These are phyloP conservation scores for Tauraco erythrolophus DNA, from an alignment of 2,113 vertebrate genomes.

Conservation along the genomic window DNA sequence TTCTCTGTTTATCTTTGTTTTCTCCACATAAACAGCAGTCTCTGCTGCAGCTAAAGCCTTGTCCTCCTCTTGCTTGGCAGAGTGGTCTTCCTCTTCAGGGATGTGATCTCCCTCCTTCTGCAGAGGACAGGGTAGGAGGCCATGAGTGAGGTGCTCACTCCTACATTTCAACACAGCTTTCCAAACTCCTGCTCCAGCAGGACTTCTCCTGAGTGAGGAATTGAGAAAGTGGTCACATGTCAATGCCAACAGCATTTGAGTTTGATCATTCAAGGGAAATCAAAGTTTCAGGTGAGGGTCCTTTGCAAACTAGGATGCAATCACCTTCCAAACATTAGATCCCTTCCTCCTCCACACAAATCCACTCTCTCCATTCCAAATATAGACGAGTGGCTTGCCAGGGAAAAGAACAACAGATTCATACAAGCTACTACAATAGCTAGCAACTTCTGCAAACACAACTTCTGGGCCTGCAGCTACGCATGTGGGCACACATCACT, in stretches of 20 bases:
- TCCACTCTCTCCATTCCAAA: not conserved
- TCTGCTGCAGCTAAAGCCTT: not conserved
- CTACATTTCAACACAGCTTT: not conserved
- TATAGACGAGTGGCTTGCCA: not conserved
- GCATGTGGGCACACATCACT: not conserved
- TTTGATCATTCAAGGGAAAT: not conserved
- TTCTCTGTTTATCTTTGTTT: not conserved
- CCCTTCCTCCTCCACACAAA: not conserved
- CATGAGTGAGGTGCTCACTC: not conserved
- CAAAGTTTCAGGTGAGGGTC: not conserved
- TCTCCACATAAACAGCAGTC: not conserved
- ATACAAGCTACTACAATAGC: not conserved
- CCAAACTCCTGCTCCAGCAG: not conserved
- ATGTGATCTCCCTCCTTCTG: not conserved
- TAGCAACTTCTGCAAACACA: not conserved
- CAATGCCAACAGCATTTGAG: not conserved
- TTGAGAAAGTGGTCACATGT: not conserved
- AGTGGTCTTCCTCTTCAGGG: not conserved
- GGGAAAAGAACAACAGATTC: not conserved
- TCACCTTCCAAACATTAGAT: not conserved
- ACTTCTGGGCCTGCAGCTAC: not conserved
- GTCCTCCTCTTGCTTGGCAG: not conserved
- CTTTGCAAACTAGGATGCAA: not conserved
- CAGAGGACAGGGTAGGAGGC: not conserved
- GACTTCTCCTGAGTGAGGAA: not conserved